Evolutionary conservation across 2,113 vertebrate genomes (phyloP).

Genomic region (Anhinga rufa): DNA sequence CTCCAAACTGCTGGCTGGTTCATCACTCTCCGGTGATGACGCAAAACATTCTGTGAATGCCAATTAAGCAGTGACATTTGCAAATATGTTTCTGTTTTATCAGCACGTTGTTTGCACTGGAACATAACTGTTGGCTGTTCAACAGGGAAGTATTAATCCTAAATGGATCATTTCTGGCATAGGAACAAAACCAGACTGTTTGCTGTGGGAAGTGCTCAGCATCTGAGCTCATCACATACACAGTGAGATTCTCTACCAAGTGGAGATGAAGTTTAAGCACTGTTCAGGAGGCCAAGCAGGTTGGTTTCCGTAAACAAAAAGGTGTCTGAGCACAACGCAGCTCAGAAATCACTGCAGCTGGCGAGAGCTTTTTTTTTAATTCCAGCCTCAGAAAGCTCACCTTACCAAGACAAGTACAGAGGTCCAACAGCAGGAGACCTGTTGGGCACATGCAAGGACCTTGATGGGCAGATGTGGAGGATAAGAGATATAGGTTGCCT

Average conservation of each 20-base stretch:
- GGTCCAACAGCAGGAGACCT: background rate
- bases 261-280: background rate
- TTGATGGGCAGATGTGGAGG: background rate
- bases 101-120: background rate
- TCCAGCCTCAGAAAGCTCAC: background rate
- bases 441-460: background rate
- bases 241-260: background rate
- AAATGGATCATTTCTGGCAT: background rate
- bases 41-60: background rate
- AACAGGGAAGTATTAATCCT: background rate
- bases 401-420: background rate
- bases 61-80: background rate
- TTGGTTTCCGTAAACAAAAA: background rate
- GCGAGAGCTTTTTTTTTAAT: background rate
- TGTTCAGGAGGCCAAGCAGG: background rate
- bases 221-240: background rate
- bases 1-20: background rate
- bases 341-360: background rate
- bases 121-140: background rate
- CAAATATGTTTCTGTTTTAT: conserved; percentile 1
- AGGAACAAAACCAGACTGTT: background rate
- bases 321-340: background rate
- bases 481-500: background rate
- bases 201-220: background rate
- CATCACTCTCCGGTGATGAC: background rate